phyloP scores from a whole-genome alignment of 2,113 vertebrate species.

The Aegithalos caudatus region DNA sequence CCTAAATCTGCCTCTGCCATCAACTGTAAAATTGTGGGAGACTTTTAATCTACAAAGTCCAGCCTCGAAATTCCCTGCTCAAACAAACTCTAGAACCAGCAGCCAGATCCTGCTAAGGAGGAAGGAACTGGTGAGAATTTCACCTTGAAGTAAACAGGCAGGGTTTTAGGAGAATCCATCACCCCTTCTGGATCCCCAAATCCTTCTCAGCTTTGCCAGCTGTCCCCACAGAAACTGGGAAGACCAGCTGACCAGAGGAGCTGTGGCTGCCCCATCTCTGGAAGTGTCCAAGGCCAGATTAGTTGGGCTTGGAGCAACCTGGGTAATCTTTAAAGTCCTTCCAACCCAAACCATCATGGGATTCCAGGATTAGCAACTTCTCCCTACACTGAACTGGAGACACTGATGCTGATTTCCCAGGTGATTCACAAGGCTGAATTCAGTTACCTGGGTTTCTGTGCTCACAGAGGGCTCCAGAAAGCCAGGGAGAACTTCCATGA shows the following conservation, averaged over 20 bases:
- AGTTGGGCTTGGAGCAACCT: accelerated
- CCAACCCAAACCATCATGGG: background rate
- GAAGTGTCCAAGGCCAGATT: background rate
- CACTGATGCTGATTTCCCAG: background rate
- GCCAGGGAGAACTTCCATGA: background rate
- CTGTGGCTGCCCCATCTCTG: background rate
- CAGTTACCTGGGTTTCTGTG: background rate
- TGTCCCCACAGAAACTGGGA: background rate
- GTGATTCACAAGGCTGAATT: background rate
- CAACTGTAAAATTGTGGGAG: background rate
- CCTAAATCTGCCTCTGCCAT: background rate
- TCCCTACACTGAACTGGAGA: background rate
- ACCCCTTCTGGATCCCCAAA: background rate
- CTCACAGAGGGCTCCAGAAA: background rate
- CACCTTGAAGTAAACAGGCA: background rate
- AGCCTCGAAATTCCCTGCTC: background rate
- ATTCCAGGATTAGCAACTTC: background rate
- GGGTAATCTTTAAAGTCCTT: background rate
- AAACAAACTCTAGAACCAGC: background rate
- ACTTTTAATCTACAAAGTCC: background rate
- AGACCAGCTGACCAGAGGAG: background rate
- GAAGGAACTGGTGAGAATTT: background rate
- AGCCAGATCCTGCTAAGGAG: background rate
- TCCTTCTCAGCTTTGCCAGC: background rate
- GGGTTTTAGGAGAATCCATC: background rate